Conservation (phyloP, 2,113 vertebrate genomes). For the Sapajus apella region DNA sequence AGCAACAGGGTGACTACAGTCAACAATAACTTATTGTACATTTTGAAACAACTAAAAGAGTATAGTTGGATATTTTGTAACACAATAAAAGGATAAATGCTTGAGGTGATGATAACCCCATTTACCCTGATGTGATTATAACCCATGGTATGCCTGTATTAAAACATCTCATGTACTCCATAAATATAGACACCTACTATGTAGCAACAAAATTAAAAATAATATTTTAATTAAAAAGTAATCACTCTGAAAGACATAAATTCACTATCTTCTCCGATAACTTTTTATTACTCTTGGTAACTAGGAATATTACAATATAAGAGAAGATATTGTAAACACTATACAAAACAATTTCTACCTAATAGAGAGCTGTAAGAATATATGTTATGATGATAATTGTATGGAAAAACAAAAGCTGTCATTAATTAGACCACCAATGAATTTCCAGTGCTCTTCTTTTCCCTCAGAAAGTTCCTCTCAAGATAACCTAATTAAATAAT, state of each 20-base stretch:
- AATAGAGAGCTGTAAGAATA: not conserved
- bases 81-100: too few relatives aligned
- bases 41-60: too few relatives aligned
- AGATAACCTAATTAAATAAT: constrained; percentile 14
- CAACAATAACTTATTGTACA: too few relatives aligned
- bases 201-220: too few relatives aligned
- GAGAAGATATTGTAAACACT: not conserved
- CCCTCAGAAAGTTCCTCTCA: constrained; percentile 36
- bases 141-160: too few relatives aligned
- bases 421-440: not conserved
- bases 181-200: too few relatives aligned
- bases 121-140: too few relatives aligned
- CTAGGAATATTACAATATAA: not conserved
- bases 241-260: not conserved
- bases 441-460: not conserved
- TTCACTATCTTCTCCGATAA: not conserved
- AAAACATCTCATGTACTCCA: too few relatives aligned
- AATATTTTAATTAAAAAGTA: not conserved
- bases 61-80: too few relatives aligned
- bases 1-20: too few relatives aligned
- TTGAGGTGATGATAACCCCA: too few relatives aligned
- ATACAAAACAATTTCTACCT: not conserved
- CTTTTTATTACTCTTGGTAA: not conserved
- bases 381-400: not conserved
- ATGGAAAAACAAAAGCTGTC: not conserved